These are phyloP conservation scores for Cacatua alba DNA, from an alignment of 2,113 vertebrate species.

Conservation along the genomic window DNA sequence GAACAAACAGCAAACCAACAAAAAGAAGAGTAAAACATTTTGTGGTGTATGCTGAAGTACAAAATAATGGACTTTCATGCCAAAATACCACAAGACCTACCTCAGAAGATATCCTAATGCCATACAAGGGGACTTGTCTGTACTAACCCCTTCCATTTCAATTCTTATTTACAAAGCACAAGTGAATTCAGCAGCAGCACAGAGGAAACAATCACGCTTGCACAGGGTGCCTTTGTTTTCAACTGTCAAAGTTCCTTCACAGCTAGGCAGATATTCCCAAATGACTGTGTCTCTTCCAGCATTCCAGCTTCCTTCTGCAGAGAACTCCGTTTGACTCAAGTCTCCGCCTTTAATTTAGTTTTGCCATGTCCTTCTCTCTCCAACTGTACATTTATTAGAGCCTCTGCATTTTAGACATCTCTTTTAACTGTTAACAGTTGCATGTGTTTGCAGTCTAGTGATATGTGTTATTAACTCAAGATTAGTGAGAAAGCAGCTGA, in stretches of 20 bases:
- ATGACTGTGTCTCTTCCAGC: background rate
- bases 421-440: slow-evolving; percentile 42
- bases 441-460: background rate
- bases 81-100: slow-evolving; percentile 32
- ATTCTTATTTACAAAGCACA: slow-evolving; percentile 21
- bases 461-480: background rate
- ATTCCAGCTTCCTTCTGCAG: slow-evolving; percentile 11
- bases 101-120: background rate
- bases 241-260: slow-evolving; percentile 14
- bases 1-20: background rate
- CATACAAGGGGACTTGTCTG: background rate
- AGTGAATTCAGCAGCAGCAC: slow-evolving; percentile 11
- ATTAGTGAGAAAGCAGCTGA: background rate
- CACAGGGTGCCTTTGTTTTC: background rate
- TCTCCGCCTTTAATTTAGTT: slow-evolving; percentile 18
- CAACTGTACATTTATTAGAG: background rate
- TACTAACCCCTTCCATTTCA: slow-evolving; percentile 13
- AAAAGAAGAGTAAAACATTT: background rate
- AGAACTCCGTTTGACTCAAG: background rate
- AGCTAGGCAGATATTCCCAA: background rate
- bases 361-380: background rate
- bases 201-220: background rate
- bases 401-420: background rate
- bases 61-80: background rate
- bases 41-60: background rate